phyloP scores from a whole-genome alignment of 1,140 invertebrate genomes.

The Drosophila baimaii region DNA sequence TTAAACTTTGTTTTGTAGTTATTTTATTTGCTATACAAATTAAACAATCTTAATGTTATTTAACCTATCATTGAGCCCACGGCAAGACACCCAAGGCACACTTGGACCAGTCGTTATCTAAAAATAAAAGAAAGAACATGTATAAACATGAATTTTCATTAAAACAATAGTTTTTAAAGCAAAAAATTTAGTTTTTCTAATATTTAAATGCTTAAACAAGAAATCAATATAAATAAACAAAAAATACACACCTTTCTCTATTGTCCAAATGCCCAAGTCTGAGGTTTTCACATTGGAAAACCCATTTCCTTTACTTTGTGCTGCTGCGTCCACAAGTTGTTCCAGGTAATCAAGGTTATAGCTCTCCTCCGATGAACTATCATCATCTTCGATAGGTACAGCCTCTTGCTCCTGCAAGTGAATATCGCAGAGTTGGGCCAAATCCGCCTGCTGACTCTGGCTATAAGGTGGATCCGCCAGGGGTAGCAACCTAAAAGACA shows the following conservation, averaged over 20 bases:
- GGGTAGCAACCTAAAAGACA: constrained; percentile 55
- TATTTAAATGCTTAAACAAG: background rate
- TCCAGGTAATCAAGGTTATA: constrained; percentile 15
- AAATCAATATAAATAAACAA: background rate
- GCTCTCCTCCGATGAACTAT: background rate
- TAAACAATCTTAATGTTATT: constrained; percentile 2
- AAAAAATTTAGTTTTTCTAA: background rate
- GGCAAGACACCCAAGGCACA: constrained; percentile 74
- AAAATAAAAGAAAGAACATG: constrained; percentile 7
- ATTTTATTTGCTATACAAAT: constrained; percentile 2
- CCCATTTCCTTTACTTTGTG: background rate
- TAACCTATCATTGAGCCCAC: constrained; percentile 2
- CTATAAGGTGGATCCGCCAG: constrained; percentile 60
- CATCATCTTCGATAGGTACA: background rate
- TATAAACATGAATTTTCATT: background rate
- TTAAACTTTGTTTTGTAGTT: background rate
- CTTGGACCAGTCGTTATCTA: constrained; percentile 60
- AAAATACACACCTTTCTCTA: constrained; percentile 44
- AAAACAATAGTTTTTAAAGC: background rate
- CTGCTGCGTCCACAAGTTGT: background rate
- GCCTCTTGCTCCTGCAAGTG: background rate
- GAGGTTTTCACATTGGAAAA: background rate
- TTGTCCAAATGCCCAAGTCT: constrained; percentile 51
- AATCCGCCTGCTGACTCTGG: constrained; percentile 26
- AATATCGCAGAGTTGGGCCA: constrained; percentile 31